Base-by-base conservation (phyloP, 2,113 vertebrate genomes). In the Symphodus melops region DNA sequence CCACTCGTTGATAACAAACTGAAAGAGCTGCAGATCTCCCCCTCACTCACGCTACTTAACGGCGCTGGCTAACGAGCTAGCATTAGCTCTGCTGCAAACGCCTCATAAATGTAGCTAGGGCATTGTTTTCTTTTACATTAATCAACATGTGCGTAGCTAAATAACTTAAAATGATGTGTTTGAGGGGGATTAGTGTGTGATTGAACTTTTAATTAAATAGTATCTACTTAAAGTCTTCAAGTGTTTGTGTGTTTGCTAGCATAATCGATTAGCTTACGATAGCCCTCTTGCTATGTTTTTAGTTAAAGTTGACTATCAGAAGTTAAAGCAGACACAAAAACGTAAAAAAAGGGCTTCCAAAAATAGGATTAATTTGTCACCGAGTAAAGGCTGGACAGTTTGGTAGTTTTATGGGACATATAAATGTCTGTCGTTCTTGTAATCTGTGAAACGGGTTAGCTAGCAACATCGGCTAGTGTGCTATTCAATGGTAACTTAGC, bases 1-100 rank as follows among this genome's bases (percentile, higher is more conserved):
- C 87, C 87, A 72, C 88, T 90, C 80, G 82, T 90, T 84, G 88
- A 90, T 88, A 90, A 84, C 91, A 89, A 65, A 83, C 77, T 84
- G 87, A 83, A 71, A 82, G 88, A 72, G 87, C 44, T 28, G 73
- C 75, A 46, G 79, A 83, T 82, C 72, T 53, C 77, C 55, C 78
- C 41, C 83, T 83, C 69, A 67, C 70, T 57, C 80, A 87, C 80
- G 81, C 79, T 82, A 80, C 53, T 81, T 85, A 84, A 86, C 86
- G 82, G 85, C 77, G 72, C 71, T 68, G 57, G 77, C 68, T 77
- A 82, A n/a, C n/a, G n/a, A n/a, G 82, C 86, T 90, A 87, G 53
- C 65, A 11, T 81, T 91, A 91, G 92, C 90, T 58, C 11, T 33
- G 68, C 58, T 71, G 72, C 72, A 77, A 81, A 81, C 80, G 68